Conservation (phyloP, 2,888 invertebrate genomes). For the Eupithecia tripunctaria region DNA sequence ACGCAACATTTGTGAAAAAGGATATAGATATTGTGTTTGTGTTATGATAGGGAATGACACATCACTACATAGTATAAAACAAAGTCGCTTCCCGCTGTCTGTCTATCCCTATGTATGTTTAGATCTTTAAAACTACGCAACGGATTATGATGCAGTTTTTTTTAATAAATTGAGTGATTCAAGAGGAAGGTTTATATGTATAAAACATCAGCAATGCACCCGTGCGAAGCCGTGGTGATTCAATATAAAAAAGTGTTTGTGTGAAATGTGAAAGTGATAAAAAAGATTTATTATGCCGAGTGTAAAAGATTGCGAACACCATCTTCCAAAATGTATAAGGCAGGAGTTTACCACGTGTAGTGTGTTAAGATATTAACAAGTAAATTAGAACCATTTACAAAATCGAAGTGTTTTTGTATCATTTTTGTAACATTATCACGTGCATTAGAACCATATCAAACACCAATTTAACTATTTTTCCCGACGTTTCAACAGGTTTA, state of each 20-base stretch:
- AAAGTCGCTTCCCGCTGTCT: no score
- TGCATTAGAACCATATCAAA: background rate
- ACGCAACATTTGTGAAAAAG: constrained; percentile 8
- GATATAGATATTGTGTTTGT: background rate
- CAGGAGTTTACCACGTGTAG: background rate
- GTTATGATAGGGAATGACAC: background rate
- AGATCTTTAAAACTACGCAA: no score
- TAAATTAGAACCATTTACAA: background rate
- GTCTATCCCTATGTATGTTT: no score
- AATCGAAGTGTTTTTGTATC: background rate
- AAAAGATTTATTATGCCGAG: constrained; percentile 1
- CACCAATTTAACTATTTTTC: no score
- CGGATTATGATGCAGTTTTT: no score
- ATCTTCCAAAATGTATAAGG: background rate
- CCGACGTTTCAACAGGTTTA: no score
- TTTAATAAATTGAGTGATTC: no score
- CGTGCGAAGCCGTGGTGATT: no score
- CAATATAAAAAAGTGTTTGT: background rate
- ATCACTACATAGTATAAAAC: no score
- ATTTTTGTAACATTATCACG: background rate
- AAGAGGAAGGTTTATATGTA: no score
- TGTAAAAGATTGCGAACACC: background rate
- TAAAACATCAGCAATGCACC: no score
- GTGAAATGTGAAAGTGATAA: no score
- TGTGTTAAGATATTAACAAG: background rate